A percentile compares a stretch with the other conserved stretches of the same genome.
Conservation (phyloP, 2,888 invertebrate genomes). For the Agrypnus murinus region DNA sequence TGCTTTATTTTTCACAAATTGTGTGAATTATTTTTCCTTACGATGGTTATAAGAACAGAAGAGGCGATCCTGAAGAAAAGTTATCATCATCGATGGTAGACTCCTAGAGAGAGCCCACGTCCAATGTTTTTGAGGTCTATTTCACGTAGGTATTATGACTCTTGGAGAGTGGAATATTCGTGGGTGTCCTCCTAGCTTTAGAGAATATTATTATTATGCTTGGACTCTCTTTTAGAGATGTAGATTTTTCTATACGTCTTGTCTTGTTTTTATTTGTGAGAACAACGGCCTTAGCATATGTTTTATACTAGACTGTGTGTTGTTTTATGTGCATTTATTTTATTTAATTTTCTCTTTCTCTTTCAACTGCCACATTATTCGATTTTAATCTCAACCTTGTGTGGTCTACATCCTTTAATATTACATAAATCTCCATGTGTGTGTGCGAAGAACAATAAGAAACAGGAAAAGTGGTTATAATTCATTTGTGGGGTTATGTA, state of each 20-base stretch:
- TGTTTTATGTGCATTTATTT: conserved; percentile 36
- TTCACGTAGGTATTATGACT: conserved; percentile 65
- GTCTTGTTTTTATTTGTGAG: conserved; percentile 22
- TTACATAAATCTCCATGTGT: no score
- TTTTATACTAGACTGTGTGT: no score
- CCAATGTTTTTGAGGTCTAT: conserved; percentile 67
- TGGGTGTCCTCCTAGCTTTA: conserved; percentile 63
- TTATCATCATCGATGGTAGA: conserved; percentile 65
- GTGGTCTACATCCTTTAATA: conserved; percentile 30
- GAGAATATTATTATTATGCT: conserved; percentile 47
- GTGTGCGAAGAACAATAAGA: no score
- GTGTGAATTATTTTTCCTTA: conserved; percentile 4
- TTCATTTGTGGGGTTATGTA: no score
- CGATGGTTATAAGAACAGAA: conserved; percentile 64
- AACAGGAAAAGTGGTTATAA: no score
- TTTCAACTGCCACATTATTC: no score
- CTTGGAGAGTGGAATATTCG: conserved; percentile 55
- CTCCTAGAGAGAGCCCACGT: conserved; percentile 65
- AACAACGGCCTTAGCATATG: conserved; percentile 34
- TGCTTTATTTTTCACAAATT: conserved; percentile 9
- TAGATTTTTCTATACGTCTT: conserved; percentile 29
- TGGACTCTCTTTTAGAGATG: conserved; percentile 14
- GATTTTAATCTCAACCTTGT: conserved; percentile 30
- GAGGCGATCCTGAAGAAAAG: conserved; percentile 62
- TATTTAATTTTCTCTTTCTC: conserved; percentile 26